Base-by-base conservation (phyloP, 2,888 invertebrate genomes). In the Platerodrilus igneus region DNA sequence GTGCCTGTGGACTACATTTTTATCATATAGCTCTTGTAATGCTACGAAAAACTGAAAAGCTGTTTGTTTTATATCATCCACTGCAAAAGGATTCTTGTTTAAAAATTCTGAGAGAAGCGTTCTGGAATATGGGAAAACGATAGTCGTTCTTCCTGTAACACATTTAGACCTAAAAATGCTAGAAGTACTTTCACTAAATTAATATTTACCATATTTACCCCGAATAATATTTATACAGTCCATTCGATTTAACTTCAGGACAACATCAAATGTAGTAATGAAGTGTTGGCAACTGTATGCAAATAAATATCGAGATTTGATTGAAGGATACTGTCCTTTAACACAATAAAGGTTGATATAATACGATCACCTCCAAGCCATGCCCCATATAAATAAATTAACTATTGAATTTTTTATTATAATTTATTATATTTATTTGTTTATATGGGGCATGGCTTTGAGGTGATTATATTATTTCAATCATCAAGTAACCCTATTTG, bases 211-310 rank as follows among this genome's bases (percentile, higher is more conserved):
- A 76, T 95, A 94, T 74, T 94, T 95, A 50, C 92, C 90, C 53
- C 94, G 75, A 48, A 89, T 82, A 36, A 96, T 81, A 68, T 95
- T 94, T 25, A 97, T 71, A 69, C 96, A 96, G 41, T 83, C 80
- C 33, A 92, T 70, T 0, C 81, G 81, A 60, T 88, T 84, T 9
- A 96, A 71, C 43, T 78, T 73, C 63, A 94, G 93, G 15, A 94
- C 88, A 58, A 82, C 77, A 4, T 96, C 95, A 37, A 92, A 74
- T 60, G 97, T 93, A 37, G 90, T 87, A 45, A 96, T 92, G 0
- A 95, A 94, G 69, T 96, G 95, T 2, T 95, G 95, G n/a, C n/a
- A n/a, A n/a, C n/a, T n/a, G n/a, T n/a, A n/a, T n/a, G n/a, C n/a
- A n/a, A n/a, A n/a, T n/a, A n/a, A n/a, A n/a, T n/a, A n/a, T n/a